Evolutionary conservation across 2,888 invertebrate species (phyloP).

Genomic region (Agrilus biguttatus): DNA sequence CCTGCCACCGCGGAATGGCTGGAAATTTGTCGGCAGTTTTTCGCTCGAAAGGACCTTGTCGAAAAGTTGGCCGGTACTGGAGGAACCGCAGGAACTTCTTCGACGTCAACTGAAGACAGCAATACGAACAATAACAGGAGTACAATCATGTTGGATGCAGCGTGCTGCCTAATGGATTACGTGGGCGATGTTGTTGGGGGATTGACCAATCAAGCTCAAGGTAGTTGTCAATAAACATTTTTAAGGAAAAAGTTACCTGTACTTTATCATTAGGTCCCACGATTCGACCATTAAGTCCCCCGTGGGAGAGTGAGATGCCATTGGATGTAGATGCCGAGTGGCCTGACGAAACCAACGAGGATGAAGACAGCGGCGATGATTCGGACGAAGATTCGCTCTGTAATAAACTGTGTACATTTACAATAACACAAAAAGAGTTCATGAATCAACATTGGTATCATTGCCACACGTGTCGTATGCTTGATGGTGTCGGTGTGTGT

Average conservation of each 20-base stretch:
- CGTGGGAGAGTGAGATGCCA: conserved; percentile 68
- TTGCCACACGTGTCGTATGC: conserved; percentile 97
- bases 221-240: conserved; percentile 6
- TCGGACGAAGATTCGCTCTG: conserved; percentile 86
- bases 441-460: conserved; percentile 99
- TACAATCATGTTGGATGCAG: conserved; percentile 50
- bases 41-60: conserved; percentile 40
- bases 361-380: conserved; percentile 89
- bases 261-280: no score
- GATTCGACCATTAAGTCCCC: conserved; percentile 44
- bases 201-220: conserved; percentile 22
- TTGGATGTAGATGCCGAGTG: conserved; percentile 69
- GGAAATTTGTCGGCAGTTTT: conserved; percentile 48
- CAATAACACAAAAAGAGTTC: conserved; percentile 92
- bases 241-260: neutral
- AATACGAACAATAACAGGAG: conserved; percentile 18
- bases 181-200: conserved; percentile 60
- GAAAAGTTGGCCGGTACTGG: conserved; percentile 33
- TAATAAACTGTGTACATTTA: conserved; percentile 90
- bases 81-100: conserved; percentile 14
- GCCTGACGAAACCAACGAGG: conserved; percentile 77
- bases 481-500: conserved; percentile 96
- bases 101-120: conserved; percentile 25
- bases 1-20: conserved; percentile 72
- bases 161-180: conserved; percentile 74